Evolutionary conservation across 2,113 vertebrate species (phyloP).

Genomic region (Heterotis niloticus): DNA sequence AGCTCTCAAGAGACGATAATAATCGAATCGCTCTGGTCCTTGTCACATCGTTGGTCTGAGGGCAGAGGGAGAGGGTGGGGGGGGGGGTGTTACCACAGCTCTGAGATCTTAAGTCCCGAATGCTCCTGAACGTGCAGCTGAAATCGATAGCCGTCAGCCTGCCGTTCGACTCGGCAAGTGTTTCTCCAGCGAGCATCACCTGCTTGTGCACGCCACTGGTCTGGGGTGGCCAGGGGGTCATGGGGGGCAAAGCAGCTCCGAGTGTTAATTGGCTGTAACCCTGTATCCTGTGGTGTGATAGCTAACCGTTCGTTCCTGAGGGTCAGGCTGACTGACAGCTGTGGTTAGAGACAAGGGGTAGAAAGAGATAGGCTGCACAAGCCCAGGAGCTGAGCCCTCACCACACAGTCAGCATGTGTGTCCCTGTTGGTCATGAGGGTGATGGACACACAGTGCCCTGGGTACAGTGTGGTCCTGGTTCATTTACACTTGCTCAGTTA

Average conservation of each 20-base stretch:
- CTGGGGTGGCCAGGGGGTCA: no score
- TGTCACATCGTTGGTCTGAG: not conserved
- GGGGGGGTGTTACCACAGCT: not conserved
- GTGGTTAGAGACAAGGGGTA: not conserved
- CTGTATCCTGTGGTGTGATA: slow-evolving; percentile 1
- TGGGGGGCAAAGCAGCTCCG: not conserved
- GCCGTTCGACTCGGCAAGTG: slow-evolving; percentile 57
- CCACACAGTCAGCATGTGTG: not conserved
- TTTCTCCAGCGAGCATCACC: slow-evolving; percentile 46
- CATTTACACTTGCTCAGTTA: no score
- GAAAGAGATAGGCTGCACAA: no score
- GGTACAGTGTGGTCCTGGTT: no score
- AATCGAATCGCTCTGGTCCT: not conserved
- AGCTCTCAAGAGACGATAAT: not conserved
- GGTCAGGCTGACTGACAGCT: not conserved
- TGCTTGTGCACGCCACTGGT: slow-evolving; percentile 38
- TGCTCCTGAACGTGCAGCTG: slow-evolving; percentile 21
- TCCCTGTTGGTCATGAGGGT: no score
- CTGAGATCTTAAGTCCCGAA: slow-evolving; percentile 41
- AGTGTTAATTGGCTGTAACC: slow-evolving; percentile 17
- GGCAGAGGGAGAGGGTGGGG: not conserved
- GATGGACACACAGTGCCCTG: no score
- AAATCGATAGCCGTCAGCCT: slow-evolving; percentile 51
- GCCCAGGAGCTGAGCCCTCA: no score
- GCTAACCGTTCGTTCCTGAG: slow-evolving; percentile 13